phyloP scores from a whole-genome alignment of 1,140 invertebrate species.

The Camponotus floridanus region DNA sequence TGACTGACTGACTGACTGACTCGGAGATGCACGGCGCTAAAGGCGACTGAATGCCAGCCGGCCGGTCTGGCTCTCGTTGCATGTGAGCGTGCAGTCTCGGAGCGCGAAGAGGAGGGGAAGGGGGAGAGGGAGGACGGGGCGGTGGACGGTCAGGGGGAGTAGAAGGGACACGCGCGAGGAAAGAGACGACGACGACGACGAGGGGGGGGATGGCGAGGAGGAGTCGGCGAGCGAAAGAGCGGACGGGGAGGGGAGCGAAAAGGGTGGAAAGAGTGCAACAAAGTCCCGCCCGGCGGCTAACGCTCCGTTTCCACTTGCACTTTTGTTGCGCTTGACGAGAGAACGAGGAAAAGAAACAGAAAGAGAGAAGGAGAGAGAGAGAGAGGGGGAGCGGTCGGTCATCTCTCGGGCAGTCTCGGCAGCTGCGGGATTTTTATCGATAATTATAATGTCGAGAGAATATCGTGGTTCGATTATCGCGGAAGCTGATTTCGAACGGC shows the following conservation, averaged over 20 bases:
- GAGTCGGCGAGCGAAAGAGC: constrained; percentile 30
- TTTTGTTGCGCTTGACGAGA: constrained; percentile 64
- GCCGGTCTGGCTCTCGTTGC: constrained; percentile 76
- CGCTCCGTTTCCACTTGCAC: constrained; percentile 70
- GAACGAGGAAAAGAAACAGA: not conserved
- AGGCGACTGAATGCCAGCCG: constrained; percentile 77
- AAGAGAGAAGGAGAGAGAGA: not conserved
- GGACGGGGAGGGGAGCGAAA: not conserved
- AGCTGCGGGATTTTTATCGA: constrained; percentile 48
- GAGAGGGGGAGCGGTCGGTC: constrained; percentile 17
- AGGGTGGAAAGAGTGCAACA: constrained; percentile 47
- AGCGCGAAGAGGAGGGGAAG: not conserved
- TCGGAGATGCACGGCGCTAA: constrained; percentile 76
- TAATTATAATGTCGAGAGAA: constrained; percentile 30
- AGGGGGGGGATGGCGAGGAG: constrained; percentile 57
- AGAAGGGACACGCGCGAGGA: not conserved
- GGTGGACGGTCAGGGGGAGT: constrained; percentile 12
- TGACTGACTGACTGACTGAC: constrained; percentile 74
- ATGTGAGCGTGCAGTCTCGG: constrained; percentile 68
- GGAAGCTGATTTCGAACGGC: constrained; percentile 17
- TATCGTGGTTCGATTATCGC: constrained; percentile 36
- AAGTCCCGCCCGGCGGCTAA: constrained; percentile 57
- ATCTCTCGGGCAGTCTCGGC: constrained; percentile 13
- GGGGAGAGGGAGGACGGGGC: not conserved
- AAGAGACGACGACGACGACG: constrained; percentile 49